Base-by-base conservation (phyloP, 2,797 vertebrate genomes). In the Coluber constrictor region DNA sequence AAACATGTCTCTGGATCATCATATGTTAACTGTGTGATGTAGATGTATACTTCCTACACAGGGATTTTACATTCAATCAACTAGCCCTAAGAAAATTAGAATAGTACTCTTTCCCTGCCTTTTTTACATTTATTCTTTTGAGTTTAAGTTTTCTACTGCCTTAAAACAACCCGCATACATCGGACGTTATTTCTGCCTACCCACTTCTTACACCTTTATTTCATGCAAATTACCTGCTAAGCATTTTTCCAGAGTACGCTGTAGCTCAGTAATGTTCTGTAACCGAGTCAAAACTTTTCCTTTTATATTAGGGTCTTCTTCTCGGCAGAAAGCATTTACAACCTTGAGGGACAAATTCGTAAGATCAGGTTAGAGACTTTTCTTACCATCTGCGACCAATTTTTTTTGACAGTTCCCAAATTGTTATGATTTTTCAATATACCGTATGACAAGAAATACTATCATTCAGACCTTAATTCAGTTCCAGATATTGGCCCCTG, bases 251-350 rank as follows among this genome's bases (percentile, higher is more conserved):
- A 99, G 95, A 32, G 98, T 94, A 0, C 94, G 97, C 96, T 99
- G 99, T 66, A 99, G 97, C 93, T 98, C 98, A 12, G 98, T 99
- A 95, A 99, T 98, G 96, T 99, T 98, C 97, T 99, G 98, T 91
- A 99, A 96, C 16, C 99, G 98, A 89, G 97, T 98, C 95, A 99
- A 97, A 95, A 99, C 98, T 92, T 98, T 99, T 95, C 98, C 98
- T 95, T 99, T 99, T 98, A 99, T 98, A 96, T 99, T 99, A 0
- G 97, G 96, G 0, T 99, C 98, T 25, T 97, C 98, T 93, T 99
- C 98, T 86, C 92, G 97, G 95, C 99, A 99, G 97, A 99, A 99
- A 1, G 98, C 98, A 96, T 99, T 99, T 88, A 99, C 96, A 29
- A 99, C 96, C 99, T 99, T 94, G 11, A 96, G 91, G 87, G 0